A percentile compares a stretch with the other conserved stretches of the same genome.
Conservation (phyloP, 1,140 invertebrate genomes). For the Diabrotica undecimpunctata region DNA sequence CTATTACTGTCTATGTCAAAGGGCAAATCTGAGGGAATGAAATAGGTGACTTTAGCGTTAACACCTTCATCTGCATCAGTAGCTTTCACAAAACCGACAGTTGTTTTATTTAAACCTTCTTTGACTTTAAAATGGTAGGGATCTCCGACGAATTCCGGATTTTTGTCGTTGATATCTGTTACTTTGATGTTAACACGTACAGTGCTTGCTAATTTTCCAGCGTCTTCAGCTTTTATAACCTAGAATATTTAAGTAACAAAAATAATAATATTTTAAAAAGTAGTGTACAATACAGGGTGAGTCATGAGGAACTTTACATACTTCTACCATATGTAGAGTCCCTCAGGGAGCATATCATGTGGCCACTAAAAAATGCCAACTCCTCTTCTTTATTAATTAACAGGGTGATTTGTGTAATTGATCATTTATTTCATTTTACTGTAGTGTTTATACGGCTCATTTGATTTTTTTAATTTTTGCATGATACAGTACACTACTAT, state of each 20-base stretch:
- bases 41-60: conserved; percentile 64
- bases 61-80: conserved; percentile 76
- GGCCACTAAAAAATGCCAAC: too few relatives aligned
- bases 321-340: too few relatives aligned
- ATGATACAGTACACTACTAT: too few relatives aligned
- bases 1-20: conserved; percentile 74
- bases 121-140: conserved; percentile 79
- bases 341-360: too few relatives aligned
- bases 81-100: conserved; percentile 77
- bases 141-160: conserved; percentile 72
- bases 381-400: too few relatives aligned
- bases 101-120: conserved; percentile 67
- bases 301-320: too few relatives aligned
- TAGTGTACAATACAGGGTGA: background rate
- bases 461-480: too few relatives aligned
- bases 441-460: too few relatives aligned
- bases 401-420: too few relatives aligned
- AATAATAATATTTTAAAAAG: background rate
- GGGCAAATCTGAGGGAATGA: conserved; percentile 71
- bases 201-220: conserved; percentile 74
- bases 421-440: too few relatives aligned
- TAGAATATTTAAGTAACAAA: conserved; percentile 35
- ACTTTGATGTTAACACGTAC: conserved; percentile 84
- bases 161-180: conserved; percentile 88
- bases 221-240: conserved; percentile 82